A percentile compares a stretch with the other conserved stretches of the same genome.
Conservation (phyloP, 2,888 invertebrate genomes). For the Chrysolina haemoptera region DNA sequence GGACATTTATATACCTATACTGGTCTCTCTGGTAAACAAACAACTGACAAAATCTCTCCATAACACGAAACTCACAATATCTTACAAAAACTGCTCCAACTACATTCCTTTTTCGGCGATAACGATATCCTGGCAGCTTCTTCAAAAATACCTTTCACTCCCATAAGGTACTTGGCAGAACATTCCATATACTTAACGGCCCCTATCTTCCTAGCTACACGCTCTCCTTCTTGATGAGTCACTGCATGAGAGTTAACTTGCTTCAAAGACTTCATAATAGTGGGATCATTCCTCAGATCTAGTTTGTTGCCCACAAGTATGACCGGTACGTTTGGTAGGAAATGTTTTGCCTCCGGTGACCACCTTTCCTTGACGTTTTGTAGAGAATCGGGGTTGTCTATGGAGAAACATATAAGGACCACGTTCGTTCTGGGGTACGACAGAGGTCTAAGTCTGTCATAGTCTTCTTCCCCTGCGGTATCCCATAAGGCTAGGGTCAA, state of each 20-base stretch:
- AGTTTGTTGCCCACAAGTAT: conserved; percentile 75
- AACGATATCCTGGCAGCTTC: conserved; percentile 71
- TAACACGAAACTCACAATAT: conserved; percentile 20
- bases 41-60: neutral
- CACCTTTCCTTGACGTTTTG: conserved; percentile 77
- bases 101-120: conserved; percentile 37
- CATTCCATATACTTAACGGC: conserved; percentile 76
- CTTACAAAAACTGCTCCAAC: conserved; percentile 30
- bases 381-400: conserved; percentile 76
- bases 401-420: conserved; percentile 77
- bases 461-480: conserved; percentile 74
- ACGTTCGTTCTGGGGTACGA: conserved; percentile 77
- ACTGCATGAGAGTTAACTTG: conserved; percentile 72
- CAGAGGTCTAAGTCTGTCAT: conserved; percentile 73
- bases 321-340: conserved; percentile 76
- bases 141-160: conserved; percentile 75
- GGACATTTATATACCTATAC: too few relatives aligned
- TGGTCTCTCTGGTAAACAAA: too few relatives aligned
- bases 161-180: conserved; percentile 76
- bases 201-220: conserved; percentile 74
- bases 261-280: conserved; percentile 67
- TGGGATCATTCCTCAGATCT: conserved; percentile 69
- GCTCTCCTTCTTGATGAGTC: conserved; percentile 71
- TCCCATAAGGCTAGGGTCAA: conserved; percentile 71
- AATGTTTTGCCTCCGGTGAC: conserved; percentile 76